Conservation (phyloP, 2,888 invertebrate genomes). For the Diplolepis rosae region DNA sequence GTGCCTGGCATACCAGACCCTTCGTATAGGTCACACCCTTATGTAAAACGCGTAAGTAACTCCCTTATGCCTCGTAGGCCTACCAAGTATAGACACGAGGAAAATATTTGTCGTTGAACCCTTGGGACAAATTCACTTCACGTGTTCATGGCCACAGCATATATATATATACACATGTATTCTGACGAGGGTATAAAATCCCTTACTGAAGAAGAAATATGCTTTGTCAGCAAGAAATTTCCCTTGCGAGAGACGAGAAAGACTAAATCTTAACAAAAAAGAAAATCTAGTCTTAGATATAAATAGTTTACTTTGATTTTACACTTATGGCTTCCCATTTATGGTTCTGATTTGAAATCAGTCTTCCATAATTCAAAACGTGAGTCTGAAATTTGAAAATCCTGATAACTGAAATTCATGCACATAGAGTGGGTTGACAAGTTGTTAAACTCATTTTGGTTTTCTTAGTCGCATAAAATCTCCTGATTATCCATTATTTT, state of each 20-base stretch:
- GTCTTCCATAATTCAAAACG: background rate
- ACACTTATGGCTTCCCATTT: too few species aligned
- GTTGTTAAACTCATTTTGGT: too few species aligned
- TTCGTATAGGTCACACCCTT: slow-evolving; percentile 66
- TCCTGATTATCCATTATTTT: too few species aligned
- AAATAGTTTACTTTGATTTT: background rate
- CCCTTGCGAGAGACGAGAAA: too few species aligned
- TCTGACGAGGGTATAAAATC: background rate
- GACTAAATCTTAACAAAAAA: background rate
- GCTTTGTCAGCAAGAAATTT: slow-evolving; percentile 7
- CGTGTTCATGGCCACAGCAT: background rate
- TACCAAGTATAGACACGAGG: slow-evolving; percentile 52
- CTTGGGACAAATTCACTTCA: slow-evolving; percentile 49
- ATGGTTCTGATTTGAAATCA: too few species aligned
- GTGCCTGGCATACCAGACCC: slow-evolving; percentile 71
- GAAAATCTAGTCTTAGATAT: background rate
- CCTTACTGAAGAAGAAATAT: slow-evolving; percentile 3
- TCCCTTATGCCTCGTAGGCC: slow-evolving; percentile 51
- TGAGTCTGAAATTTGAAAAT: slow-evolving; percentile 6
- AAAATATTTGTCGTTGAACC: slow-evolving; percentile 66
- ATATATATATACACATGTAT: background rate
- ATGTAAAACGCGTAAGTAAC: slow-evolving; percentile 68
- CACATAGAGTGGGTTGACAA: too few species aligned
- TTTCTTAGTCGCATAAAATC: too few species aligned
- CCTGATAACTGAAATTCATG: background rate